These are phyloP conservation scores for Simalia tracyae DNA, from an alignment of 2,797 vertebrate species.

Conservation along the genomic window DNA sequence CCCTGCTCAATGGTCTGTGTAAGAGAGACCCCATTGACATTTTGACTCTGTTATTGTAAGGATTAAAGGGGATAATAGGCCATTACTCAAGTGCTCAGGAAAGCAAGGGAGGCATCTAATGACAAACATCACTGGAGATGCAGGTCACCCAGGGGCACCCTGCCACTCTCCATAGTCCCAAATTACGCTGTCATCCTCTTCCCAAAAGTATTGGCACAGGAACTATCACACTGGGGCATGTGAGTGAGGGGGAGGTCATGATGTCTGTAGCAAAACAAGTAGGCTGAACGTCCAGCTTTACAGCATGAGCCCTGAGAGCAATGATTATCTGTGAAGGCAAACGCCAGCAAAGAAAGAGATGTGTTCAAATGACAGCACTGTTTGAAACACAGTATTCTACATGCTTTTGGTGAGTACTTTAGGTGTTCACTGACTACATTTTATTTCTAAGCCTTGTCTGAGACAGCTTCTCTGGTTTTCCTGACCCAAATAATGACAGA, in stretches of 20 bases:
- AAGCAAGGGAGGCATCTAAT: constrained; percentile 19
- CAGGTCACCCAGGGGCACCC: constrained; percentile 6
- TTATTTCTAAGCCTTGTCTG: neutral
- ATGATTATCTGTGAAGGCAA: neutral
- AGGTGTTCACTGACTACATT: too few relatives aligned
- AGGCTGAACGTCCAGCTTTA: neutral
- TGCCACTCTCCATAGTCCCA: neutral
- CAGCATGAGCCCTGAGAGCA: neutral
- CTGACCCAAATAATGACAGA: neutral
- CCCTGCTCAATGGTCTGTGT: constrained; percentile 50
- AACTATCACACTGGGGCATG: neutral
- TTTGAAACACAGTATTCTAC: neutral
- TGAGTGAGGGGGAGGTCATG: neutral
- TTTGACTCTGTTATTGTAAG: constrained; percentile 78
- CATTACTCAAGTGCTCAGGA: constrained; percentile 76
- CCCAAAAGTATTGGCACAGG: constrained; percentile 18
- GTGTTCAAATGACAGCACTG: neutral
- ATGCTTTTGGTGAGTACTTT: neutral
- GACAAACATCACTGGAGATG: constrained; percentile 19
- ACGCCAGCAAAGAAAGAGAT: neutral
- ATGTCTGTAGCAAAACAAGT: neutral
- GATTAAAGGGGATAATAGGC: constrained; percentile 80
- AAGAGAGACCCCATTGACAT: constrained; percentile 76
- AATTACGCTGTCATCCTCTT: constrained; percentile 22
- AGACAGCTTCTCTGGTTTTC: neutral